Conservation (phyloP, 2,888 invertebrate species). For the Ophraella communa region DNA sequence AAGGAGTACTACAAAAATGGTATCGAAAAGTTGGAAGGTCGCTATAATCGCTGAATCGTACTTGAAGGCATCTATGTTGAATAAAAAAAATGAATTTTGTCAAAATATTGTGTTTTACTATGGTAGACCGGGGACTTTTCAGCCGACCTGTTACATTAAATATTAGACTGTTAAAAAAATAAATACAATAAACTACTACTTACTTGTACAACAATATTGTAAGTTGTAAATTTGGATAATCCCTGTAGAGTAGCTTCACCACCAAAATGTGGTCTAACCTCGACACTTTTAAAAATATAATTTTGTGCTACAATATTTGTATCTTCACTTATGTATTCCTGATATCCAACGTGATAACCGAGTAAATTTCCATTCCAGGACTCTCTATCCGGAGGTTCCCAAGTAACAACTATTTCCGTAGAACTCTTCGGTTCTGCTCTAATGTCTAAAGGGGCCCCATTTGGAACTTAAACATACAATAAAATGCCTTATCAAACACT, state of each 20-base stretch:
- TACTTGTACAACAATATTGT: slow-evolving; percentile 82
- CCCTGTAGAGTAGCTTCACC: slow-evolving; percentile 73
- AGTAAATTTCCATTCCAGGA: slow-evolving; percentile 87
- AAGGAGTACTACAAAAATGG: too few relatives aligned
- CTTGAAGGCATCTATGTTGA: too few relatives aligned
- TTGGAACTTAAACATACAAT: slow-evolving; percentile 66
- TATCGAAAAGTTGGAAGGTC: too few relatives aligned
- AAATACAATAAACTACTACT: too few relatives aligned
- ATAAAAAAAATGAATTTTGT: too few relatives aligned
- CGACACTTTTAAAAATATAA: slow-evolving; percentile 79
- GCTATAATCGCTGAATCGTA: too few relatives aligned
- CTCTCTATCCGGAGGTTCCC: slow-evolving; percentile 87
- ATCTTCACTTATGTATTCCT: slow-evolving; percentile 64
- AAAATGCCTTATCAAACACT: background rate
- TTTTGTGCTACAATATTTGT: slow-evolving; percentile 56
- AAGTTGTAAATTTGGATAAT: slow-evolving; percentile 79
- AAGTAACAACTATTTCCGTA: slow-evolving; percentile 81
- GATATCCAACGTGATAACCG: slow-evolving; percentile 87
- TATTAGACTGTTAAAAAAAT: too few relatives aligned
- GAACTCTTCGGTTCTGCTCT: slow-evolving; percentile 85
- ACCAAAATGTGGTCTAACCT: slow-evolving; percentile 75
- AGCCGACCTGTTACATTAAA: too few relatives aligned
- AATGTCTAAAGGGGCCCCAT: slow-evolving; percentile 82
- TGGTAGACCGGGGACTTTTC: too few relatives aligned
- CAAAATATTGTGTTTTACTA: too few relatives aligned